These are phyloP conservation scores for Pseudomugil tenellus DNA, from an alignment of 2,797 vertebrate species.

Conservation along the genomic window DNA sequence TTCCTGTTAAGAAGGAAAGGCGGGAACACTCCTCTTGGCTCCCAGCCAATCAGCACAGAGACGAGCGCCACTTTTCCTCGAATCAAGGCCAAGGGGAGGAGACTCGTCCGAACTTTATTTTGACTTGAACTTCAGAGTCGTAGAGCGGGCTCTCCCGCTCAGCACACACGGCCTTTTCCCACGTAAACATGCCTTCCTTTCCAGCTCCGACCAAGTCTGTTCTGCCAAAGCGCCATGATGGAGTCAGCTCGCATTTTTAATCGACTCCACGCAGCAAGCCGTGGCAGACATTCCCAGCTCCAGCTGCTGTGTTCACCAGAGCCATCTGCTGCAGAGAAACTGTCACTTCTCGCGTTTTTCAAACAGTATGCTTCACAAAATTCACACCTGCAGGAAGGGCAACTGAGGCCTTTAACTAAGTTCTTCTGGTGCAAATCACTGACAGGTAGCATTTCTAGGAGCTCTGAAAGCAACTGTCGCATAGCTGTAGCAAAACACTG, in stretches of 20 bases:
- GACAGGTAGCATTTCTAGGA: constrained; percentile 43
- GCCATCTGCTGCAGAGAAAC: constrained; percentile 35
- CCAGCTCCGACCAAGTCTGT: constrained; percentile 26
- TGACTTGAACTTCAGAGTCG: constrained; percentile 54
- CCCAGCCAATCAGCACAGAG: constrained; percentile 71
- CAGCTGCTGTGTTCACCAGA: constrained; percentile 22
- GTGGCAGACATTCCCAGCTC: constrained; percentile 16
- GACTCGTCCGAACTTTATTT: constrained; percentile 85
- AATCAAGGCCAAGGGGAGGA: constrained; percentile 89
- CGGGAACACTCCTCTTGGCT: constrained; percentile 69
- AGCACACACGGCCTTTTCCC: constrained; percentile 51
- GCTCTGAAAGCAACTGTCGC: constrained; percentile 10
- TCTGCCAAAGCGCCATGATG: constrained; percentile 42
- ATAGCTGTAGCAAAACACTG: constrained; percentile 62
- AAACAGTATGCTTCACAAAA: constrained; percentile 25
- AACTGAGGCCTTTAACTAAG: constrained; percentile 27
- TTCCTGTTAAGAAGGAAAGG: constrained; percentile 86
- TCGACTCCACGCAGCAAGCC: constrained; percentile 1
- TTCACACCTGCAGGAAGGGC: constrained; percentile 30
- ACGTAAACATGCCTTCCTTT: constrained; percentile 43
- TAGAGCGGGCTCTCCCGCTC: not conserved
- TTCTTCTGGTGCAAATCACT: constrained; percentile 41
- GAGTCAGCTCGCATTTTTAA: constrained; percentile 8
- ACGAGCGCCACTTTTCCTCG: constrained; percentile 89
- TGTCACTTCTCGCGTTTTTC: constrained; percentile 17